Percentiles rank a stretch among this genome's conserved stretches.
Evolutionary conservation across 2,888 invertebrate species (phyloP).

Genomic region (Rugalucina vietnamica): DNA sequence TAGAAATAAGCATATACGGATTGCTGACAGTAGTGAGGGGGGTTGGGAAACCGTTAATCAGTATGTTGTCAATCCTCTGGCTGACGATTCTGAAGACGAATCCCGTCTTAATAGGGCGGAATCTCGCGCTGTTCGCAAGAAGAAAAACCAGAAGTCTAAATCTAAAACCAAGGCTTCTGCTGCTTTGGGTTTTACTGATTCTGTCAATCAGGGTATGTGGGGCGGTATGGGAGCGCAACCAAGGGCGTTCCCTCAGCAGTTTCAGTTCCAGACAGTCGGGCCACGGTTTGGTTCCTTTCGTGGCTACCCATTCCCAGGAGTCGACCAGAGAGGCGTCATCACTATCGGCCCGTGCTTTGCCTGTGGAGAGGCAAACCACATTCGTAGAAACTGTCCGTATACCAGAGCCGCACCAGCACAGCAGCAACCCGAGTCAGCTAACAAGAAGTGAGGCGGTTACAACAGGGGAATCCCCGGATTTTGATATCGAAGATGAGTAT

Average conservation of each 20-base stretch:
- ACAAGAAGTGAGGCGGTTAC: background rate
- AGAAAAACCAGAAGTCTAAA: conserved; percentile 2
- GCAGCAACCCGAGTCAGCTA: background rate
- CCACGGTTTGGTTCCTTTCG: conserved; percentile 1
- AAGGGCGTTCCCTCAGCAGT: background rate
- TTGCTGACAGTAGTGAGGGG: conserved; percentile 37
- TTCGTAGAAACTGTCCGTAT: background rate
- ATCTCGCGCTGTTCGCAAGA: conserved; percentile 12
- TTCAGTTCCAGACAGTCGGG: background rate
- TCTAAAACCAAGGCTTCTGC: conserved; percentile 1
- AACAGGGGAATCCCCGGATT: background rate
- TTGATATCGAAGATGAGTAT: background rate
- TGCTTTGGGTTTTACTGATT: background rate
- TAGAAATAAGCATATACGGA: conserved; percentile 17
- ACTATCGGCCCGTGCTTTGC: background rate
- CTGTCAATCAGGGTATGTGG: background rate
- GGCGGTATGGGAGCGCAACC: background rate
- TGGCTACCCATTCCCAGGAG: background rate
- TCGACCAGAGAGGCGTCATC: background rate
- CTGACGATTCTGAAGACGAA: conserved; percentile 42
- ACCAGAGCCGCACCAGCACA: background rate
- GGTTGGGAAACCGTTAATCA: conserved; percentile 40
- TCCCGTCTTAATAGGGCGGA: conserved; percentile 27
- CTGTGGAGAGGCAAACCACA: background rate
- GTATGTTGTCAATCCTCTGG: conserved; percentile 33